A percentile compares a stretch with the other conserved stretches of the same genome.
phyloP scores from a whole-genome alignment of 2,797 vertebrate genomes.

The Hemitrygon akajei region DNA sequence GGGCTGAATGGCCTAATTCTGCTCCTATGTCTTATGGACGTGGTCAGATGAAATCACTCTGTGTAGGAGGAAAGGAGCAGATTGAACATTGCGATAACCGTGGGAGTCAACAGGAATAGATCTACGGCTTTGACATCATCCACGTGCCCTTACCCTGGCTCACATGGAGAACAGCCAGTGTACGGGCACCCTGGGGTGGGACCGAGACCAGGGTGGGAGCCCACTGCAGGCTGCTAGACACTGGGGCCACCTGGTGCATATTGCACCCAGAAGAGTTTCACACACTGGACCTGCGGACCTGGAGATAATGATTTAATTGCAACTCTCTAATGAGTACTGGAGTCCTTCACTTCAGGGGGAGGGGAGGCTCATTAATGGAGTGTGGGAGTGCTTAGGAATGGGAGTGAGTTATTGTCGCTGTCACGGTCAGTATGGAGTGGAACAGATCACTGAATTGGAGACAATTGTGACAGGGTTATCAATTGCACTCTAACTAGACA shows the following conservation, averaged over 20 bases:
- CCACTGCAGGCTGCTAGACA: no score
- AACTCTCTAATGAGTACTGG: not conserved
- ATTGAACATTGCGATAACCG: not conserved
- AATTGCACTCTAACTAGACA: constrained; percentile 28
- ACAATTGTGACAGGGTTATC: not conserved
- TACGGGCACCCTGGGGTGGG: not conserved
- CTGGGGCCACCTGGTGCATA: not conserved
- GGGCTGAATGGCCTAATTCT: no score
- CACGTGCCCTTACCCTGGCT: not conserved
- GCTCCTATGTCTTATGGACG: no score
- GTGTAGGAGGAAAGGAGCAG: not conserved
- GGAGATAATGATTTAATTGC: constrained; percentile 7
- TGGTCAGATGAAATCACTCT: no score
- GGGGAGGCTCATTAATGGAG: not conserved
- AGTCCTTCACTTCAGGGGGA: not conserved
- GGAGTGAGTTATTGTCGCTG: not conserved
- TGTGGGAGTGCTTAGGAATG: not conserved
- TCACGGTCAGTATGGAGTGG: not conserved
- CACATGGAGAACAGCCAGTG: not conserved
- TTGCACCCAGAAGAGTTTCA: not conserved
- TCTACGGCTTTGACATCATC: not conserved
- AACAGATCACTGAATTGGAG: not conserved
- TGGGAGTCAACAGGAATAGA: not conserved
- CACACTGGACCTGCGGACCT: not conserved
- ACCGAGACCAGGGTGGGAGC: not conserved